Evolutionary conservation across 1,140 invertebrate genomes (phyloP), one percentile per base, ranked within the genome.

Genomic region (Ceratitis capitata): DNA sequence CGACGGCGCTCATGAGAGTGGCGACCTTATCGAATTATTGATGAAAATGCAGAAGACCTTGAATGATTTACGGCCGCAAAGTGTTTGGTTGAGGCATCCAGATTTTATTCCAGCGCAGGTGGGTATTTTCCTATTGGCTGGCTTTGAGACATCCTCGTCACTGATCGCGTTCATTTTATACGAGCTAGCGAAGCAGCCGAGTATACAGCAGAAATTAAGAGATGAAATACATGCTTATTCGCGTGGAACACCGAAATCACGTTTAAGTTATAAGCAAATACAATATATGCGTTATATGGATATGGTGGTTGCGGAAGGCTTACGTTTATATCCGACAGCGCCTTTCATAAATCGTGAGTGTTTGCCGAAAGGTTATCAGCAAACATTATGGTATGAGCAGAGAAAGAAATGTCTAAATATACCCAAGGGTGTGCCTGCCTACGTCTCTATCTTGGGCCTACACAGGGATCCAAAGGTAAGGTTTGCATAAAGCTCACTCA

Each of bases 121-220:
- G 16, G 89, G 93, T 14, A 88, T 94, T 9, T 94, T 95, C 85
- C 92, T 95, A 84, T 85, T 95, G 7, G 95, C 94, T 35, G 95
- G 95, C 42, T 95, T 94, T 85, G 95, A 95, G 61, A 95, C 95
- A 0, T 93, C 94, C 0, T 93, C 94, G 0, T 93, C 92, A 0
- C 92, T 93, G 0, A 88, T 95, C 45, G 89, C 93, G 0, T 94
- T 94, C 86, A 89, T 93, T 0, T 87, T 94, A 3, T 93, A 93
- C 74, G 93, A 94, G 85, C 87, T 96, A 39, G 94, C 95, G 5
- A 87, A 92, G 26, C 88, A 95, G 85, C 93, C 91, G 0, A 89
- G 93, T 0, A 87, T 94, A 10, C 95, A 92, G 86, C 58, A 93
- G 12, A 93, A 92, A 78, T 86, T 95, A 2, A 89, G 92, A 49